Base-by-base conservation (phyloP, 2,888 invertebrate species). In the Synergus gifuensis region DNA sequence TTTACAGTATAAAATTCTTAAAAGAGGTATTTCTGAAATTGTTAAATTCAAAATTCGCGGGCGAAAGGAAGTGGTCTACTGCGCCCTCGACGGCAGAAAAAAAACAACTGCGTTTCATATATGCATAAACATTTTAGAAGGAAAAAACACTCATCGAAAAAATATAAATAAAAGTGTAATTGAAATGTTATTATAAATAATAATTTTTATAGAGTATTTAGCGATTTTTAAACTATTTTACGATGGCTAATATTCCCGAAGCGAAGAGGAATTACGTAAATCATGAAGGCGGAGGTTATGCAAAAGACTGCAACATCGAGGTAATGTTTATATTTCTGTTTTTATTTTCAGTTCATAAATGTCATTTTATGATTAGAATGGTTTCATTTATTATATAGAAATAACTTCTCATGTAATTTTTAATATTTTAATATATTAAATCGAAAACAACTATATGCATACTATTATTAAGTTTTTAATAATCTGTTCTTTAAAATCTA, bases 211-310 rank as follows among this genome's bases (percentile, higher is more conserved):
- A 16, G 16, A 49, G 54, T 54, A 0, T 54, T 54, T 46, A 44
- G n/a, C 54, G 9, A 36, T 49, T 54, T 54, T 54, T 40, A 14
- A 16, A 36, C 12, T n/a, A 9, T 73, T 73, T 73, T 49, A 46
- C n/a, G n/a, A 73, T 73, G 73, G 73, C 73, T 54, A 73, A 73
- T 36, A 73, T 73, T 36, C 73, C 73, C 4, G 73, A 73, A 36
- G 73, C 73, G n/a, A 73, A 73, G 54, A 54, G 49, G 4, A 73
- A 73, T 73, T 73, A 73, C 12, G 22, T 12, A 22, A 67, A 46
- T 36, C 73, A 73, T 36, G 73, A 73, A n/a, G 49, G 2, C n/a
- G 54, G 36, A 16, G 49, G 49, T 49, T 73, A 54, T 73, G 28
- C 54, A 1, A 73, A 73, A 73, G 73, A 73, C n/a, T 73, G 73